phyloP scores from a whole-genome alignment of 2,797 vertebrate species.

The Hoplostethus mediterraneus region DNA sequence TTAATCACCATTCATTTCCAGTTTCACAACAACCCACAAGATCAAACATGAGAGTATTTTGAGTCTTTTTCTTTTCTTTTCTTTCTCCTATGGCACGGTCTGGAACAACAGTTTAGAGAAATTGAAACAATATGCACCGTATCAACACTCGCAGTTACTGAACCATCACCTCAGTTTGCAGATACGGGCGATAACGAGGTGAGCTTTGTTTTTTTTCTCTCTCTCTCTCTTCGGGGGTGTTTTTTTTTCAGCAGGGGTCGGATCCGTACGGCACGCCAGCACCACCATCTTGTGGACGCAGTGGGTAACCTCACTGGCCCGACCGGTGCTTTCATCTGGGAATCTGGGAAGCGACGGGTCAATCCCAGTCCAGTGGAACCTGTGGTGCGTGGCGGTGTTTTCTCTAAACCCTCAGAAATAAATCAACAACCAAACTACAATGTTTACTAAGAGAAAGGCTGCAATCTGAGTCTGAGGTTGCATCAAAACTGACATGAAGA shows the following conservation, averaged over 20 bases:
- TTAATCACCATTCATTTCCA: constrained; percentile 82
- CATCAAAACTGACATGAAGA: constrained; percentile 46
- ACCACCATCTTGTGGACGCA: constrained; percentile 82
- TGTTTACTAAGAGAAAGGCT: constrained; percentile 24
- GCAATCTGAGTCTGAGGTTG: constrained; percentile 31
- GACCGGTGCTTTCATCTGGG: not conserved
- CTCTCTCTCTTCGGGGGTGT: not conserved
- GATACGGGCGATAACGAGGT: constrained; percentile 71
- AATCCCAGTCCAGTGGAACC: constrained; percentile 23
- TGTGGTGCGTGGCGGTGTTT: constrained; percentile 54
- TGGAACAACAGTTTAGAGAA: constrained; percentile 77
- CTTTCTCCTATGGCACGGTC: constrained; percentile 55
- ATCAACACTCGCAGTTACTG: constrained; percentile 79
- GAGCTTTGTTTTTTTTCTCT: constrained; percentile 67
- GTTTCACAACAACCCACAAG: constrained; percentile 80
- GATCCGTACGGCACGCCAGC: constrained; percentile 45
- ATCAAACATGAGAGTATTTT: constrained; percentile 81
- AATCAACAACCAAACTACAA: constrained; percentile 30
- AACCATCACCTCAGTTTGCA: constrained; percentile 79
- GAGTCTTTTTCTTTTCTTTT: constrained; percentile 67
- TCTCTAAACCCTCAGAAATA: constrained; percentile 20
- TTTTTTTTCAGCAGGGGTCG: too few relatives aligned
- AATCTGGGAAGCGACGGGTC: constrained; percentile 15
- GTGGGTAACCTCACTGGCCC: constrained; percentile 41
- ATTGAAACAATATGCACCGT: constrained; percentile 79